phyloP scores from a whole-genome alignment of 2,797 vertebrate genomes.

The Nyctibius grandis region DNA sequence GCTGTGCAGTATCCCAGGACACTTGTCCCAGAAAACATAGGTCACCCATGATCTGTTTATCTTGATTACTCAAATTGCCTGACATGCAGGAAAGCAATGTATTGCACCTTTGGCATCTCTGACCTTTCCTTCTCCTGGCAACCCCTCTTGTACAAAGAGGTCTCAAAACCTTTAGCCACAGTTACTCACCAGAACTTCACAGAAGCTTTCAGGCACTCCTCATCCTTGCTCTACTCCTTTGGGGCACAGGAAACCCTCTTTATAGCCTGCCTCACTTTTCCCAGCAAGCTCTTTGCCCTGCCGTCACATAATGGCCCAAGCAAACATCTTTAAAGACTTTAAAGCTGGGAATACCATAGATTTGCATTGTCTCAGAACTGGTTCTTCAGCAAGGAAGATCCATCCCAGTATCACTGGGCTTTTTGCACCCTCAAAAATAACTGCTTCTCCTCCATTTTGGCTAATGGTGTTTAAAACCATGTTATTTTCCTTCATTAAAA shows the following conservation, averaged over 20 bases:
- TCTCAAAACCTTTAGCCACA: not conserved
- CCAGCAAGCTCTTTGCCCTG: not conserved
- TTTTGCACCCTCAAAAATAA: not conserved
- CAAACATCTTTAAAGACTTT: not conserved
- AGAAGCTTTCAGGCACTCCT: not conserved
- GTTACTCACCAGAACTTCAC: not conserved
- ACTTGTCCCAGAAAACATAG: not conserved
- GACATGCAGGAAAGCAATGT: not conserved
- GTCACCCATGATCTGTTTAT: not conserved
- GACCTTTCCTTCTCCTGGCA: not conserved
- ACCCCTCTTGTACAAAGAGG: not conserved
- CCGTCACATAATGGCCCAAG: fast-evolving
- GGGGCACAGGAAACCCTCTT: not conserved
- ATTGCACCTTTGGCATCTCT: not conserved
- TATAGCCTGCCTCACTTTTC: not conserved
- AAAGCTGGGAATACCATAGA: not conserved
- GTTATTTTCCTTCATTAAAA: not conserved
- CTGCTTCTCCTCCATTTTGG: not conserved
- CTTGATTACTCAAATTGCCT: not conserved
- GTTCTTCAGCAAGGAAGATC: not conserved
- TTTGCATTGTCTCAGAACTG: not conserved
- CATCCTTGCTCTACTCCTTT: not conserved
- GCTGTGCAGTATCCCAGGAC: not conserved
- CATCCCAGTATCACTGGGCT: not conserved
- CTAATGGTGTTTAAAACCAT: not conserved